phyloP scores from a whole-genome alignment of 2,113 vertebrate species.

The Boulengeromyrus knoepffleri region DNA sequence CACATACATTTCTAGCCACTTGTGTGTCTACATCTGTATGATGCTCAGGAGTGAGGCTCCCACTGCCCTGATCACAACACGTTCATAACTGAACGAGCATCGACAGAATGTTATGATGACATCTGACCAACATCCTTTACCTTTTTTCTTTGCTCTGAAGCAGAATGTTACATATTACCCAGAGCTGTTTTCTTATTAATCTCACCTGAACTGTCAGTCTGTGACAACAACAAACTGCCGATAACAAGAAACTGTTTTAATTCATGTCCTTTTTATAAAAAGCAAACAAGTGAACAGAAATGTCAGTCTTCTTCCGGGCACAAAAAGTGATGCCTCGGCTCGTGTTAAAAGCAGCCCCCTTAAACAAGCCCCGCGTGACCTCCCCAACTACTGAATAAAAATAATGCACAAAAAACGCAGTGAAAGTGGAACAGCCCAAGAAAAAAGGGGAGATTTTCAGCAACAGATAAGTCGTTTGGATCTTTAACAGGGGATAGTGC shows the following conservation, averaged over 20 bases:
- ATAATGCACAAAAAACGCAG: slow-evolving; percentile 50
- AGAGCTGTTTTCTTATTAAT: slow-evolving; percentile 39
- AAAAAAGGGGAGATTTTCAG: slow-evolving; percentile 70
- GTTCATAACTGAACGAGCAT: not conserved
- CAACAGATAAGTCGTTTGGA: slow-evolving; percentile 76
- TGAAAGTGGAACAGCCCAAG: slow-evolving; percentile 57
- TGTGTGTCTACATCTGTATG: not conserved
- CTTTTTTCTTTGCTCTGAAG: slow-evolving; percentile 39
- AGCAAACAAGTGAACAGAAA: slow-evolving; percentile 58
- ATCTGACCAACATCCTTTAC: slow-evolving; percentile 52
- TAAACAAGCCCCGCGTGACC: slow-evolving; percentile 70
- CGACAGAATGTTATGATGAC: slow-evolving; percentile 45
- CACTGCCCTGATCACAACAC: not conserved
- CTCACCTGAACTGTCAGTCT: slow-evolving; percentile 59
- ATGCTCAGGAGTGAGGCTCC: not conserved
- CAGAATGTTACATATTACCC: slow-evolving; percentile 49
- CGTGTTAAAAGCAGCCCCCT: slow-evolving; percentile 67
- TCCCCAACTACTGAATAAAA: slow-evolving; percentile 67
- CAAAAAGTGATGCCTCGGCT: slow-evolving; percentile 70
- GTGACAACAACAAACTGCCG: slow-evolving; percentile 61
- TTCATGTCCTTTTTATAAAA: slow-evolving; percentile 64
- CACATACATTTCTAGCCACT: not conserved
- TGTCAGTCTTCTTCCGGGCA: slow-evolving; percentile 61
- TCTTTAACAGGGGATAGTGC: slow-evolving; percentile 74
- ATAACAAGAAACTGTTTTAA: slow-evolving; percentile 73